A percentile compares a stretch with the other conserved stretches of the same genome.
phyloP scores from a whole-genome alignment of 1,140 invertebrate genomes.

The Drosophila miranda region DNA sequence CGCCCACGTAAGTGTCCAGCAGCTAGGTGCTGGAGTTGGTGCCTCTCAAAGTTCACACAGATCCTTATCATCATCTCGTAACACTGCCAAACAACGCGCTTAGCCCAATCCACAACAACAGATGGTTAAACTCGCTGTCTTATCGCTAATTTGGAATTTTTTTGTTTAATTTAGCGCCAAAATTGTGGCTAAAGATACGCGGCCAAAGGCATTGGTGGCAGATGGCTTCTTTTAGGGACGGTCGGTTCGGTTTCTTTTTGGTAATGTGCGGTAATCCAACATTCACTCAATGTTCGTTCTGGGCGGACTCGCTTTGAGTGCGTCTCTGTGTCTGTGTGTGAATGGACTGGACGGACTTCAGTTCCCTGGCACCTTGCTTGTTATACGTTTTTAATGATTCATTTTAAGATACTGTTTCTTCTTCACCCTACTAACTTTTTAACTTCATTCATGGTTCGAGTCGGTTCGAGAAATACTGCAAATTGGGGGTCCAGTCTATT shows the following conservation, averaged over 20 bases:
- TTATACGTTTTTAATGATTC: no score
- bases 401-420: no score
- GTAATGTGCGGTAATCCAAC: constrained; percentile 32
- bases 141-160: constrained; percentile 55
- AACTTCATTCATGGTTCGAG: no score
- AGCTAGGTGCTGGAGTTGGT: not conserved
- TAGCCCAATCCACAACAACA: not conserved
- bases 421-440: no score
- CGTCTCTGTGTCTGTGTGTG: constrained; percentile 8
- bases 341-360: no score
- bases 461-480: no score
- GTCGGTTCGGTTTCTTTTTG: constrained; percentile 49
- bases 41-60: not conserved
- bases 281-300: constrained; percentile 31
- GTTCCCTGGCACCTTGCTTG: no score
- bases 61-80: constrained; percentile 4
- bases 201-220: constrained; percentile 81
- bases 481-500: no score
- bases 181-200: constrained; percentile 72
- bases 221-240: constrained; percentile 82
- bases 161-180: constrained; percentile 74
- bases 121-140: constrained; percentile 16
- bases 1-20: constrained; percentile 87
- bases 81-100: constrained; percentile 6
- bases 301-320: constrained; percentile 13